phyloP scores from a whole-genome alignment of 2,888 invertebrate genomes.

The Minunthozetes semirufus region DNA sequence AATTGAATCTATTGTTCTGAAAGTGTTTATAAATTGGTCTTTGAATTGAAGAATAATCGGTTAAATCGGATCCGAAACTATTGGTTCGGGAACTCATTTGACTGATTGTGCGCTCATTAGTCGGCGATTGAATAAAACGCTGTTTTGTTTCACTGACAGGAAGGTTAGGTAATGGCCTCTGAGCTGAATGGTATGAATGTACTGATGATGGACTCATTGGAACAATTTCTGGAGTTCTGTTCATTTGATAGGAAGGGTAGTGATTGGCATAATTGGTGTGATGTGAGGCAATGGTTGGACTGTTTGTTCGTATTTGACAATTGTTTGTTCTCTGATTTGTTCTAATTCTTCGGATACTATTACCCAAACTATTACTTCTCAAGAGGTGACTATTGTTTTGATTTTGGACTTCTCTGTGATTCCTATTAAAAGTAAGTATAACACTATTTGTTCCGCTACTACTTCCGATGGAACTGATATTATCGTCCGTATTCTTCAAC shows the following conservation, averaged over 20 bases:
- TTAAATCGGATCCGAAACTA: background rate
- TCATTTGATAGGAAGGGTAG: slow-evolving; percentile 5
- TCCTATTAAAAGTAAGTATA: slow-evolving; percentile 4
- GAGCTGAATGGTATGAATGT: background rate
- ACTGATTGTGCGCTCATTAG: background rate
- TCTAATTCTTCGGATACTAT: slow-evolving; percentile 10
- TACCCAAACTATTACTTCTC: slow-evolving; percentile 32
- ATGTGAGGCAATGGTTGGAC: background rate
- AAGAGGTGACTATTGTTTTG: background rate
- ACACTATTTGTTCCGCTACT: slow-evolving; percentile 12
- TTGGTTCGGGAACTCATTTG: background rate
- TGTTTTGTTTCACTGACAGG: background rate
- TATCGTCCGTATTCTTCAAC: background rate
- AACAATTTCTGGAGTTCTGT: background rate
- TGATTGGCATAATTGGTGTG: slow-evolving; percentile 16
- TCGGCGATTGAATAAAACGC: background rate
- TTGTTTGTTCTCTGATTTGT: background rate
- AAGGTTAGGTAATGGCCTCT: slow-evolving; percentile 30
- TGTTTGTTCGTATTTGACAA: background rate
- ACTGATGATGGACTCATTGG: too few species aligned
- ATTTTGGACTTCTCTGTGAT: background rate
- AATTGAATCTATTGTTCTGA: background rate
- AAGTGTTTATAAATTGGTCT: background rate
- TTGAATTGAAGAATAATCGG: background rate
- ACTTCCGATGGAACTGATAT: background rate